Evolutionary conservation across 2,797 vertebrate genomes (phyloP).

Genomic region (Bradypus variegatus): DNA sequence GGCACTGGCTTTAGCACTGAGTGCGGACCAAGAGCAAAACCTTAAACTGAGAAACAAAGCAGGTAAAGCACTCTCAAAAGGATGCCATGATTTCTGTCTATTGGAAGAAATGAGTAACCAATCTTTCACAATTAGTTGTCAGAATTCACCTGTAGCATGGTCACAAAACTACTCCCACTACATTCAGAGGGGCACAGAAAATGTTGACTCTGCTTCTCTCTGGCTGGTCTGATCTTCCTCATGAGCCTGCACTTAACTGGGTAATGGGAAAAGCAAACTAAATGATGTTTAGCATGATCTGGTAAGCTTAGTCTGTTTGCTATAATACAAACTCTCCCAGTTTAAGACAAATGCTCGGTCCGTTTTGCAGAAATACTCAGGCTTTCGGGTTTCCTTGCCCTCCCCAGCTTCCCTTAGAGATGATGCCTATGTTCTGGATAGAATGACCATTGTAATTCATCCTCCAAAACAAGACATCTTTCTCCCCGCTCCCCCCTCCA

Average conservation of each 20-base stretch:
- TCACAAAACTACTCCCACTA: not conserved
- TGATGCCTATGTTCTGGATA: not conserved
- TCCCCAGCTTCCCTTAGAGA: not conserved
- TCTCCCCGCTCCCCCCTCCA: too few species aligned
- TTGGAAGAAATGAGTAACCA: conserved; percentile 30
- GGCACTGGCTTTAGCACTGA: not conserved
- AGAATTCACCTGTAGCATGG: not conserved
- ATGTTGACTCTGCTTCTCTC: not conserved
- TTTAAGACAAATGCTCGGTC: not conserved
- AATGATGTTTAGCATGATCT: not conserved
- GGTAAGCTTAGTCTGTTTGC: not conserved
- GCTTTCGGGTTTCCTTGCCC: not conserved
- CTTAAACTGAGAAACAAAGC: conserved; percentile 16
- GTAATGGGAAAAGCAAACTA: not conserved
- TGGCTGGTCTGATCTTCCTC: not conserved
- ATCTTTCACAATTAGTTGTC: conserved; percentile 15
- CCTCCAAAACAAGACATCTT: not conserved
- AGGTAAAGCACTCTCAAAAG: not conserved
- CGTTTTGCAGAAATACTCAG: not conserved
- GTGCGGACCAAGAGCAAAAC: conserved; percentile 1
- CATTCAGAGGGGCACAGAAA: not conserved
- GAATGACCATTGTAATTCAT: not conserved
- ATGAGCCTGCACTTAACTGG: not conserved
- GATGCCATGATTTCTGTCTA: not conserved
- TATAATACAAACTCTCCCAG: not conserved